These are phyloP conservation scores for Galago senegalensis DNA, from an alignment of 2,797 vertebrate species.

Conservation along the genomic window DNA sequence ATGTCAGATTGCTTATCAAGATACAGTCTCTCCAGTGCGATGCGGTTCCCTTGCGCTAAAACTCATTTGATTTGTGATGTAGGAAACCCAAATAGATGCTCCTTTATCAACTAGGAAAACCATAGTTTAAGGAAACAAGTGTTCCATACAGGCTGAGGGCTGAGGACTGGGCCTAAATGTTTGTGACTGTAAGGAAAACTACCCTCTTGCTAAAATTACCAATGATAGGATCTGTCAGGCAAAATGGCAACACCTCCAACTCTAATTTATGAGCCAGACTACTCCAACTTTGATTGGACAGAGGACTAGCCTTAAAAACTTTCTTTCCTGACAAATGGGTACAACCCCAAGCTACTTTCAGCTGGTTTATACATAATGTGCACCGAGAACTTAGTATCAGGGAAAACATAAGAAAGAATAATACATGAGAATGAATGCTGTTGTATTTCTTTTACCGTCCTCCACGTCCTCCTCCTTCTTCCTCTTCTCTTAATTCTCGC, in stretches of 20 bases:
- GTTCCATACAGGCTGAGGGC: neutral
- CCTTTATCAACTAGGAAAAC: neutral
- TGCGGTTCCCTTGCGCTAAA: neutral
- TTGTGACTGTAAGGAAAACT: neutral
- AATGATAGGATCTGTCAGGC: neutral
- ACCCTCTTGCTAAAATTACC: neutral
- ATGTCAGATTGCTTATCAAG: fast-evolving
- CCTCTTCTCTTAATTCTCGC: neutral
- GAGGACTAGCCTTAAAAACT: neutral
- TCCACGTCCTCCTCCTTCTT: neutral
- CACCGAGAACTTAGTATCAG: too few relatives aligned
- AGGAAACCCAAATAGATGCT: neutral
- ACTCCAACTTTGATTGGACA: neutral
- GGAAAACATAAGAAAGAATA: neutral
- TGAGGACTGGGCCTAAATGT: neutral
- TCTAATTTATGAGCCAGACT: neutral
- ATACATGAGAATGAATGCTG: neutral
- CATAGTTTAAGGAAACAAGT: neutral
- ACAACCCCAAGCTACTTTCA: neutral
- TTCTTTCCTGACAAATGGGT: neutral
- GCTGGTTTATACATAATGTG: neutral
- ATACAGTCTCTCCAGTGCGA: neutral
- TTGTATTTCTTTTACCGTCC: neutral
- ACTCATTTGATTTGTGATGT: neutral
- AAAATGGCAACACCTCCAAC: neutral